These are phyloP conservation scores for Mohoua ochrocephala DNA, from an alignment of 2,113 vertebrate species.

Conservation along the genomic window DNA sequence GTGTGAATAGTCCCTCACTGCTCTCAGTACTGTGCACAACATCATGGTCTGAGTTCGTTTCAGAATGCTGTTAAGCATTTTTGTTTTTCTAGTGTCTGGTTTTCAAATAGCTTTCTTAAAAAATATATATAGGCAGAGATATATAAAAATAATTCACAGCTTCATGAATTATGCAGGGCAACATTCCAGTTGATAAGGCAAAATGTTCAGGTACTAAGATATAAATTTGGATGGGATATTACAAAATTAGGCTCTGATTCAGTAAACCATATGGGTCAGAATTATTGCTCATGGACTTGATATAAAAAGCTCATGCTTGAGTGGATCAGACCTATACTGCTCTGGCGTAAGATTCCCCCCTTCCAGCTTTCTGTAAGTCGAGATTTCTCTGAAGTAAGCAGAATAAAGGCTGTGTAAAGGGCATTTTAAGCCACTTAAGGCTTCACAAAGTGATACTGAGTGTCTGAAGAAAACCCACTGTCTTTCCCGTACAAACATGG, in stretches of 20 bases:
- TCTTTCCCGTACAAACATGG: neutral
- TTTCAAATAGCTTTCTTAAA: neutral
- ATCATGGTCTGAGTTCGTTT: neutral
- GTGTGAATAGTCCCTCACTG: neutral
- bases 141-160: conserved; percentile 9
- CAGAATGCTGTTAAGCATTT: neutral
- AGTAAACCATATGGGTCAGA: neutral
- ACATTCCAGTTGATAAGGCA: neutral
- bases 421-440: neutral
- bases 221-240: neutral
- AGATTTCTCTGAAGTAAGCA: neutral
- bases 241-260: conserved; percentile 18
- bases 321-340: neutral
- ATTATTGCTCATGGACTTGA: neutral
- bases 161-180: conserved; percentile 46
- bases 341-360: neutral
- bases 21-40: neutral
- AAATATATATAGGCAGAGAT: neutral
- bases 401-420: neutral
- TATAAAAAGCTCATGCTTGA: neutral
- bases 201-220: conserved; percentile 5
- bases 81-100: neutral
- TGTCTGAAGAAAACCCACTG: neutral
- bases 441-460: neutral
- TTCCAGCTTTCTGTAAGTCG: neutral